Base-by-base conservation (phyloP, 2,797 vertebrate genomes). In the Chlorospingus flavigularis region DNA sequence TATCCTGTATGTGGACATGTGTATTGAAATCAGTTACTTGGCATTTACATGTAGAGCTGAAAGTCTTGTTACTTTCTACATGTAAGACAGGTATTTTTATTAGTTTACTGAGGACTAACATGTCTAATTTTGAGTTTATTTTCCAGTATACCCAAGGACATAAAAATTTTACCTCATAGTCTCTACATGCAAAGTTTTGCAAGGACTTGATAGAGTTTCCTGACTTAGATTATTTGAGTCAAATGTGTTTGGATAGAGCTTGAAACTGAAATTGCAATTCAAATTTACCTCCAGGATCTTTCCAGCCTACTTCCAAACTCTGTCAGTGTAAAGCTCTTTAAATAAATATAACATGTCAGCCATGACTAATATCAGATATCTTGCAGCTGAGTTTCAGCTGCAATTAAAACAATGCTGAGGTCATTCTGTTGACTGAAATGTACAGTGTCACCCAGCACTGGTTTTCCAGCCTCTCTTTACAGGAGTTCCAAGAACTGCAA, bases 231-330 rank as follows among this genome's bases (percentile, higher is more conserved):
- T 2, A 82, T 89, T 48, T 77, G 62, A 80, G 33, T 88, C 61
- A 92, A 61, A 28, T 0, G 0, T 61, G 14, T 86, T 65, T 88
- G 54, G 40, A 42, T 90, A 65, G 73, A 39, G 48, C 28, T 88
- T 77, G 68, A 21, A 86, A 94, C 53, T 73, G 61, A 95, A 93
- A 61, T 47, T 60, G 39, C n/a, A 70, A 35, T 79, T 95, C 50
- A 62, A 40, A 58, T 95, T 92, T 95, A 62, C 40, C 84, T 96
- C 66, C 63, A 78, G 80, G 39, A 82, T 86, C 35, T 92, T 93
- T 91, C 37, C 75, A 93, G 10, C 47, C 43, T 95, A 61, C 71
- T 87, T 94, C 63, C 91, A 95, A 86, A 94, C 68, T 73, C 37
- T 10, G 10, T 19, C 62, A 72, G 25, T 63, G 39, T 82, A 85